Evolutionary conservation across 2,888 invertebrate genomes (phyloP).

Genomic region (Actias luna): DNA sequence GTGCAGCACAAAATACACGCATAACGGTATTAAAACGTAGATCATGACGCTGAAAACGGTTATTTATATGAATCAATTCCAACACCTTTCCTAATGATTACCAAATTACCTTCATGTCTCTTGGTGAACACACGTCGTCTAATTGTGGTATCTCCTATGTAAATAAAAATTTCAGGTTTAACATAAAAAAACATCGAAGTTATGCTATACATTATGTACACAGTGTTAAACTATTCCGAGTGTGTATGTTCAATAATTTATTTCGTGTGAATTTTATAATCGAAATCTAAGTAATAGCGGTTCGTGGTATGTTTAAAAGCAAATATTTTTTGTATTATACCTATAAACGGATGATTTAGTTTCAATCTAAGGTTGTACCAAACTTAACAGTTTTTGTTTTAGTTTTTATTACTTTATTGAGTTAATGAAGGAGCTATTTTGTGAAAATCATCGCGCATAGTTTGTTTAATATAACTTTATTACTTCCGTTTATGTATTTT

Average conservation of each 20-base stretch:
- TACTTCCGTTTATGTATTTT: too few species aligned
- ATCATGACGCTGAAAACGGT: not conserved
- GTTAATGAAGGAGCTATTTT: too few species aligned
- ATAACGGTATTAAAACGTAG: conserved; percentile 9
- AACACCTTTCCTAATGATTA: conserved; percentile 18
- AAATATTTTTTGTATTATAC: not conserved
- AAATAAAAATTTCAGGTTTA: conserved; percentile 48
- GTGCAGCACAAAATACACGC: conserved; percentile 12
- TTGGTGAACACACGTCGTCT: conserved; percentile 59
- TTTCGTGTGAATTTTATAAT: conserved; percentile 4
- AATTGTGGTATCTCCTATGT: conserved; percentile 54
- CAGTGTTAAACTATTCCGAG: conserved; percentile 40
- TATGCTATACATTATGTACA: conserved; percentile 75
- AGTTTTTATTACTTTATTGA: too few species aligned
- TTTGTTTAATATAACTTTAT: too few species aligned
- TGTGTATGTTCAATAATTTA: conserved; percentile 44
- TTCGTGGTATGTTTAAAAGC: not conserved
- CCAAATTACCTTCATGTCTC: conserved; percentile 69
- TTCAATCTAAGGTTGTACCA: too few species aligned
- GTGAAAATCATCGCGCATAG: too few species aligned
- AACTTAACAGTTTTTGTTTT: not conserved
- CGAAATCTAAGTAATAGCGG: conserved; percentile 15
- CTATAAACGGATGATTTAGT: not conserved
- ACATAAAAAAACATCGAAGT: conserved; percentile 25
- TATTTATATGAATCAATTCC: conserved; percentile 12